Evolutionary conservation across 2,113 vertebrate genomes (phyloP).

Genomic region (Pica pica): DNA sequence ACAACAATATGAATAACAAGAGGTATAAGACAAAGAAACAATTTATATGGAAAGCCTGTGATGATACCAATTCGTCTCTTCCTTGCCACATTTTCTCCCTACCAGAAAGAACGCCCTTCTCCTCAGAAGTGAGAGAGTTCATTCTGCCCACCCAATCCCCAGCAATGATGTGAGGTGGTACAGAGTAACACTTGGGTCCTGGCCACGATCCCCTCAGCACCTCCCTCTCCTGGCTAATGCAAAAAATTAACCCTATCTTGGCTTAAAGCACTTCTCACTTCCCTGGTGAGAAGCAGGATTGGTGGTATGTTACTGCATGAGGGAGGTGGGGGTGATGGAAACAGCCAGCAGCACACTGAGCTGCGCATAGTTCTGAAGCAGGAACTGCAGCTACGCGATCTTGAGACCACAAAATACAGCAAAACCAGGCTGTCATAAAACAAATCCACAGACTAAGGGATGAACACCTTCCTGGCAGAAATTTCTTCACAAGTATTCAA

Average conservation of each 20-base stretch:
- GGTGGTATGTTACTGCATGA: not conserved
- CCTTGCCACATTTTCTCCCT: accelerated
- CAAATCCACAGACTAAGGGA: not conserved
- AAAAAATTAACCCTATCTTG: not conserved
- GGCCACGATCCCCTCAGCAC: not conserved
- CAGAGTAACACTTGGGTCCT: not conserved
- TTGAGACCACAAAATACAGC: not conserved
- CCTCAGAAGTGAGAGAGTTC: not conserved
- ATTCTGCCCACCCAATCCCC: not conserved
- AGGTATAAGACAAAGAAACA: not conserved
- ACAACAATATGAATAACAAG: not conserved
- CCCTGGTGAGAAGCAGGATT: not conserved
- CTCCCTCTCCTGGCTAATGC: no score
- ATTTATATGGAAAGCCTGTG: not conserved
- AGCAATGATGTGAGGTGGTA: not conserved
- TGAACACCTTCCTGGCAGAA: not conserved
- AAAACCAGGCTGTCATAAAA: not conserved
- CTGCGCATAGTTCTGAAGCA: not conserved
- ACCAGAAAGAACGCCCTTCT: not conserved
- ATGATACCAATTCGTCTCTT: not conserved
- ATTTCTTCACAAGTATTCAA: not conserved
- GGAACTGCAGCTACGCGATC: not conserved
- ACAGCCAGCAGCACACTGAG: accelerated
- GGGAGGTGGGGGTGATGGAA: not conserved
- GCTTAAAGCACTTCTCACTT: not conserved